A percentile compares a stretch with the other conserved stretches of the same genome.
These are phyloP conservation scores for Stenopsyche tienmushanensis DNA, from an alignment of 1,140 invertebrate genomes.

Conservation along the genomic window DNA sequence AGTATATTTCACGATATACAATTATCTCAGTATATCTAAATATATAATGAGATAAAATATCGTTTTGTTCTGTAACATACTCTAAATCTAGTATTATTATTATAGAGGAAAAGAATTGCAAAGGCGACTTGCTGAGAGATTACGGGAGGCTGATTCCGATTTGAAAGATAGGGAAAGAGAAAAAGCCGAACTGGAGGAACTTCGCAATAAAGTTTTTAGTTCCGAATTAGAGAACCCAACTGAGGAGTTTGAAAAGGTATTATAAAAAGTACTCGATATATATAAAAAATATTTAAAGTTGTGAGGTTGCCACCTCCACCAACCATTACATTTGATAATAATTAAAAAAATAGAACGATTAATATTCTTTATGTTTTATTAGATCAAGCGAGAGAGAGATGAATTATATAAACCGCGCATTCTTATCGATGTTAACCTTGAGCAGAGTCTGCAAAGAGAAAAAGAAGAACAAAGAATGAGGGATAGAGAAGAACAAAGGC, in stretches of 20 bases:
- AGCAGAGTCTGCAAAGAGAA: constrained; percentile 57
- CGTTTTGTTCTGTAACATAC: background rate
- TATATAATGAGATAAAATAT: constrained; percentile 1
- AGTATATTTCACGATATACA: too few relatives aligned
- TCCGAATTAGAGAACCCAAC: constrained; percentile 66
- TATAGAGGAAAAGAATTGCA: constrained; percentile 82
- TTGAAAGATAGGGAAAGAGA: constrained; percentile 86
- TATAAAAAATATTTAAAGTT: constrained; percentile 24
- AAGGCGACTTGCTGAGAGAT: constrained; percentile 82
- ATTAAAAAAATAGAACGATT: too few relatives aligned
- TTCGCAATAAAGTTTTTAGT: constrained; percentile 79
- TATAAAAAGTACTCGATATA: constrained; percentile 53
- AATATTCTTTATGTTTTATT: constrained; percentile 8
- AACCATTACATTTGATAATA: too few relatives aligned
- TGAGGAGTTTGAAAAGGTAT: constrained; percentile 69
- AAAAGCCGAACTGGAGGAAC: constrained; percentile 88
- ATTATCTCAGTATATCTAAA: background rate
- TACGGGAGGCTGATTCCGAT: constrained; percentile 90
- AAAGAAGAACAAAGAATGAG: constrained; percentile 57
- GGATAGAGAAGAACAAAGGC: constrained; percentile 53
- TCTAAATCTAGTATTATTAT: constrained; percentile 23
- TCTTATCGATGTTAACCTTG: constrained; percentile 67
- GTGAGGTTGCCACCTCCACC: too few relatives aligned
- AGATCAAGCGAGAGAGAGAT: constrained; percentile 74
- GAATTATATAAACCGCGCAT: constrained; percentile 81